phyloP scores from a whole-genome alignment of 2,888 invertebrate genomes.

The Candidula unifasciata region DNA sequence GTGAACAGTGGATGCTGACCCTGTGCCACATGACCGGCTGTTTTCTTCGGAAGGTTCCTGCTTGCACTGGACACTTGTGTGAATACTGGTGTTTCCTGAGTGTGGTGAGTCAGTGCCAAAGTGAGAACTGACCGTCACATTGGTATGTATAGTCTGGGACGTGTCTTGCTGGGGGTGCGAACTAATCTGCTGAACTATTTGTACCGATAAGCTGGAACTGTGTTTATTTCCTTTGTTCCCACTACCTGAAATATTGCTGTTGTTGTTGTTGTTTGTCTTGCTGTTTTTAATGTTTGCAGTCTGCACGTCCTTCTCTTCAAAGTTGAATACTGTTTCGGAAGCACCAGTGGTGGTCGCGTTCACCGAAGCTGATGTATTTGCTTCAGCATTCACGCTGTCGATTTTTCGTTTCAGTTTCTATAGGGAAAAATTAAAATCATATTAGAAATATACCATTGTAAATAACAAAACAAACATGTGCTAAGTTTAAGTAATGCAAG shows the following conservation, averaged over 20 bases:
- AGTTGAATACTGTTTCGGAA: conserved; percentile 61
- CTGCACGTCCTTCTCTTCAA: conserved; percentile 62
- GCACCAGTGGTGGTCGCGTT: conserved; percentile 49
- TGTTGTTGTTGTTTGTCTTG: conserved; percentile 30
- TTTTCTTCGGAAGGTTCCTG: conserved; percentile 82
- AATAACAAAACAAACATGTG: too few species aligned
- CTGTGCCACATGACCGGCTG: background rate
- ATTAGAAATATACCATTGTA: too few species aligned
- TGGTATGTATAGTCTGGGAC: conserved; percentile 91
- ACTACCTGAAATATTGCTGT: conserved; percentile 52
- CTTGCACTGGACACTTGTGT: conserved; percentile 75
- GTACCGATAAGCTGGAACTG: conserved; percentile 85
- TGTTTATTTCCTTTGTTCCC: conserved; percentile 41
- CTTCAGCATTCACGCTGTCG: conserved; percentile 59
- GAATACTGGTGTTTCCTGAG: conserved; percentile 55
- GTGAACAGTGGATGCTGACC: conserved; percentile 9
- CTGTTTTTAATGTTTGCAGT: conserved; percentile 13
- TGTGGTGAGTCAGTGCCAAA: conserved; percentile 50
- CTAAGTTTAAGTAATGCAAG: too few species aligned
- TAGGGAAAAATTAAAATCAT: conserved; percentile 53
- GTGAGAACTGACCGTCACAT: conserved; percentile 88
- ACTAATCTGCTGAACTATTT: conserved; percentile 91
- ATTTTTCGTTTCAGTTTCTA: conserved; percentile 70
- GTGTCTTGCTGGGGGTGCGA: conserved; percentile 83
- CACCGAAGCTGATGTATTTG: conserved; percentile 44